Percentiles rank a stretch among this genome's conserved stretches.
These are phyloP conservation scores for Embiotoca jacksoni DNA, from an alignment of 2,113 vertebrate genomes.

Conservation along the genomic window DNA sequence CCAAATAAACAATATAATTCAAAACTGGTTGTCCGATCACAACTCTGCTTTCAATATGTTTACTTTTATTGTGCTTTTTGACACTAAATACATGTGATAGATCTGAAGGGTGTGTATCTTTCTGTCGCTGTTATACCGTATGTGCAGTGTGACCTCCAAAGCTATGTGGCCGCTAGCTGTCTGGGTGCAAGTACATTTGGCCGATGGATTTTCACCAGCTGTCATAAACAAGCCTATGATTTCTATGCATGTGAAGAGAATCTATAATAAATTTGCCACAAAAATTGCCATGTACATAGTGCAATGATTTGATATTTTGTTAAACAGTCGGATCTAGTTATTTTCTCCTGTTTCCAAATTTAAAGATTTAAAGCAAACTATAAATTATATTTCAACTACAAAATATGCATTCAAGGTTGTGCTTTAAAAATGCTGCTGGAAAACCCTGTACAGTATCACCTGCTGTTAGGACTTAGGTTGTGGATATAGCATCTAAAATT, in stretches of 20 bases:
- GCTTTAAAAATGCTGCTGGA: background rate
- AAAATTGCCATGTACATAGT: background rate
- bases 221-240: background rate
- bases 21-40: too few relatives aligned
- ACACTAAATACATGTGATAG: conserved; percentile 4
- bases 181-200: too few relatives aligned
- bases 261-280: background rate
- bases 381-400: background rate
- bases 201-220: background rate
- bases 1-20: too few relatives aligned
- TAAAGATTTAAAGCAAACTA: background rate
- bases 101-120: conserved; percentile 1
- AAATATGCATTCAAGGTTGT: background rate
- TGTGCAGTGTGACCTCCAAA: too few relatives aligned
- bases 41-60: too few relatives aligned
- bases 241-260: background rate
- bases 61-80: background rate
- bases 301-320: background rate
- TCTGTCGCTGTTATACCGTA: background rate
- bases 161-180: too few relatives aligned
- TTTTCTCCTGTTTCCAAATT: background rate
- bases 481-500: conserved; percentile 15
- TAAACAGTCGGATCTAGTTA: background rate
- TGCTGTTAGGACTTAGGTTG: conserved; percentile 4
- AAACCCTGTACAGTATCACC: background rate